Conservation (phyloP, 2,113 vertebrate genomes). For the Scophthalmus maximus region DNA sequence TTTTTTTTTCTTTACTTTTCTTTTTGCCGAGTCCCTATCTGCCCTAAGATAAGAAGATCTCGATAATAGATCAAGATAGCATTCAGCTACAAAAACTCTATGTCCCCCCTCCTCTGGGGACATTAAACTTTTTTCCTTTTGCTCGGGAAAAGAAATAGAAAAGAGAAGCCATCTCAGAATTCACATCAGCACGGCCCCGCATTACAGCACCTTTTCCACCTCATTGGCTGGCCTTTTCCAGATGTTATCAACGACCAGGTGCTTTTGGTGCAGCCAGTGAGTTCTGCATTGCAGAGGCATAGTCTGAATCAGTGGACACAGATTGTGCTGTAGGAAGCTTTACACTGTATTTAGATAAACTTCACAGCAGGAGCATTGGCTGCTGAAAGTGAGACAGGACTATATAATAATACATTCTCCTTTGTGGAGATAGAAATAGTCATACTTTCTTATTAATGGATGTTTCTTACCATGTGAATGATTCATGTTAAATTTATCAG, state of each 20-base stretch:
- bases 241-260: conserved; percentile 69
- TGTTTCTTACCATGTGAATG: background rate
- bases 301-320: conserved; percentile 52
- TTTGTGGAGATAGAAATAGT: background rate
- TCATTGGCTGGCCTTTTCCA: conserved; percentile 60
- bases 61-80: conserved; percentile 55
- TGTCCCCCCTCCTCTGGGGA: conserved; percentile 41
- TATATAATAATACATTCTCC: background rate
- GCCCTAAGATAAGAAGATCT: conserved; percentile 48
- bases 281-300: conserved; percentile 74
- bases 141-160: background rate
- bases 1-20: conserved; percentile 19
- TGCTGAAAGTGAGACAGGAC: background rate
- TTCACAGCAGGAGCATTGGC: background rate
- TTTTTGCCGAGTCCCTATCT: conserved; percentile 22
- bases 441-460: too few relatives aligned
- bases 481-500: background rate
- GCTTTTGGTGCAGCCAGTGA: conserved; percentile 71
- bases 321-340: conserved; percentile 32
- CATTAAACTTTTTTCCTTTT: conserved; percentile 50
- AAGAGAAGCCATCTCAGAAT: conserved; percentile 12
- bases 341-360: conserved; percentile 19
- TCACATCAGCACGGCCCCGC: conserved; percentile 27
- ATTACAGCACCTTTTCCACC: conserved; percentile 64
- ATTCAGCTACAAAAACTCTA: conserved; percentile 52